Evolutionary conservation across 2,888 invertebrate species (phyloP), one percentile per base, ranked within the genome.

Genomic region (Eilema depressum): DNA sequence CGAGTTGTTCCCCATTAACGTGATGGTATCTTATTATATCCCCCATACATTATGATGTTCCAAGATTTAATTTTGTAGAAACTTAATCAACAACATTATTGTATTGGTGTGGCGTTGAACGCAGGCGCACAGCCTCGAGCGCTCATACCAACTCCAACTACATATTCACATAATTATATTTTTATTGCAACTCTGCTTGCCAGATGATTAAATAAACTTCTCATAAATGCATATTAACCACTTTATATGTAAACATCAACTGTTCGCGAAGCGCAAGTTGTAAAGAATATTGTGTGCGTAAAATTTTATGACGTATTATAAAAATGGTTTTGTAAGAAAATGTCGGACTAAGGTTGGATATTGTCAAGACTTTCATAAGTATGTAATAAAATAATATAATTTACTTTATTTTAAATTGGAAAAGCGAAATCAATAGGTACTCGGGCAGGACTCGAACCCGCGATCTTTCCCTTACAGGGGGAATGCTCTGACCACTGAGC

Each of bases 131-230:
- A 14, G 66, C 66, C 59, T 26, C 66, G 28, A 41, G 60, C 26
- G n/a, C 20, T 37, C 70, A 73, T 82, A 20, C 7, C 65, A 26
- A 56, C 65, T 57, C 7, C 65, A 26, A 56, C 65, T 57, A 23
- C 10, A 56, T 69, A 69, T 47, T 37, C 60, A 26, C 63, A 71
- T 84, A 84, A 82, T 81, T 84, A 82, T 81, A 82, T 79, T 80
- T 69, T 79, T 83, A 75, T 76, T 66, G 63, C 80, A 65, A 70
- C 74, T 74, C 72, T 77, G 76, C 76, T 77, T 76, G 71, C 59
- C 65, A 76, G 61, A 71, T 68, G 78, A 83, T 85, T 83, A 83
- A 81, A 84, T 79, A 78, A 83, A 85, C 83, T 81, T 78, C 71
- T 73, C 73, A 75, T 79, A 83, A 82, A 81, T 72, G 79, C 66